Conservation (phyloP, 2,888 invertebrate species). For the Beris chalybata region DNA sequence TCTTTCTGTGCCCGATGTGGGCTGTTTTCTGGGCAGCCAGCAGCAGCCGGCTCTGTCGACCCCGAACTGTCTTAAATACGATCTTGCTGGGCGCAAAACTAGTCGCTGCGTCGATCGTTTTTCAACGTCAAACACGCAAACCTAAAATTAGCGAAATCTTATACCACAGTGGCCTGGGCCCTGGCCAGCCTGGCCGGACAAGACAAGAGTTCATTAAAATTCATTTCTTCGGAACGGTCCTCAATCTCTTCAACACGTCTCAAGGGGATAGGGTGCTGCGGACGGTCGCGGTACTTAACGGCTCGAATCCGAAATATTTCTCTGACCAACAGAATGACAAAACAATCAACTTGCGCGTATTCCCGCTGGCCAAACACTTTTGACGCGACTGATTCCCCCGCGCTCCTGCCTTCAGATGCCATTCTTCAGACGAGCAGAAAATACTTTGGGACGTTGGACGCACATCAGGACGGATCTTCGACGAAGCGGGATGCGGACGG, state of each 20-base stretch:
- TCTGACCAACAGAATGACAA: constrained; percentile 4
- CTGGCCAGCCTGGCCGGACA: neutral
- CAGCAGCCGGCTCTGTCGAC: neutral
- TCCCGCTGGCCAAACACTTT: neutral
- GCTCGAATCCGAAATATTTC: constrained; percentile 3
- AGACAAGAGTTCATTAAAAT: constrained; percentile 28
- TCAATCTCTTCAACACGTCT: constrained; percentile 8
- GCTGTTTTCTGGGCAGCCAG: too few species aligned
- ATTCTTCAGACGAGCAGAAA: too few species aligned
- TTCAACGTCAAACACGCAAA: constrained; percentile 28
- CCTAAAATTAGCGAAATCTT: constrained; percentile 29
- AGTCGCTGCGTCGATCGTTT: constrained; percentile 12
- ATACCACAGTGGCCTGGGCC: neutral
- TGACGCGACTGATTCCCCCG: neutral
- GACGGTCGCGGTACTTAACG: constrained; percentile 3
- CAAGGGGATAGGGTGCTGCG: neutral
- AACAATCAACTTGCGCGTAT: constrained; percentile 2
- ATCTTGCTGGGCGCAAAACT: too few species aligned
- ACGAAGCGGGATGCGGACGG: too few species aligned
- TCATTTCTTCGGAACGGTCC: constrained; percentile 17
- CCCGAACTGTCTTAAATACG: neutral
- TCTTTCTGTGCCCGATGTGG: too few species aligned
- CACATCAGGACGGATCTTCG: too few species aligned
- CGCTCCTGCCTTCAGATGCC: too few species aligned
- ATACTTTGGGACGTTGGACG: too few species aligned